Evolutionary conservation across 2,888 invertebrate species (phyloP), one percentile per base, ranked within the genome.

Genomic region (Epiblema foenella): DNA sequence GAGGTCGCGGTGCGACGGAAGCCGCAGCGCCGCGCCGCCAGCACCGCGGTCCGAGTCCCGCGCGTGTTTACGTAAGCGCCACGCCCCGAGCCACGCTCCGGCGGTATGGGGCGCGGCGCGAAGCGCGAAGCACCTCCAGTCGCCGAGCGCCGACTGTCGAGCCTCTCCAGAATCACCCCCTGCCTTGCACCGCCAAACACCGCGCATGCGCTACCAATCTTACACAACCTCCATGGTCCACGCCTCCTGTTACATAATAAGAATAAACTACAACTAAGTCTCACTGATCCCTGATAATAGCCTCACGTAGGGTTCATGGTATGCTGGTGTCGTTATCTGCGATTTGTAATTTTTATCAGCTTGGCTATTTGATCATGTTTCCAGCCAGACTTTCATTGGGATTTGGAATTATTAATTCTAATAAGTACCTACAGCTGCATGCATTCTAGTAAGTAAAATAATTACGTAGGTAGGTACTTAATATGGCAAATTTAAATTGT

Each of bases 41-140:
- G 85, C 81, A 82, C 81, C 85, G 81, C 83, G 83, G 83, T 80
- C 82, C 81, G 79, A 80, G 81, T 76, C 83, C 82, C 88, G 88
- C 90, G 90, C 92, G 90, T 93, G 93, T 93, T 93, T 92, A 93
- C 91, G 92, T 93, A 93, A 93, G 92, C 93, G 93, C 93, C 93
- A 93, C 93, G 93, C 93, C 93, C 93, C 93, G 92, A 90, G 93
- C 92, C 93, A 90, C 91, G 89, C 90, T 90, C 81, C 84, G 86
- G 89, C 91, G 88, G 87, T 89, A 83, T 88, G 92, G 91, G 90
- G 93, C 92, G 93, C 91, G 92, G 91, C 91, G 91, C 91, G 84
- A 82, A 88, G 91, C 87, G 89, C 90, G 84, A 83, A 83, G 89
- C 91, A 90, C 89, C 90, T 87, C 88, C 89, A 88, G 89, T 86